A percentile compares a stretch with the other conserved stretches of the same genome.
These are phyloP conservation scores for Lutjanus erythropterus DNA, from an alignment of 2,113 vertebrate genomes.

Conservation along the genomic window DNA sequence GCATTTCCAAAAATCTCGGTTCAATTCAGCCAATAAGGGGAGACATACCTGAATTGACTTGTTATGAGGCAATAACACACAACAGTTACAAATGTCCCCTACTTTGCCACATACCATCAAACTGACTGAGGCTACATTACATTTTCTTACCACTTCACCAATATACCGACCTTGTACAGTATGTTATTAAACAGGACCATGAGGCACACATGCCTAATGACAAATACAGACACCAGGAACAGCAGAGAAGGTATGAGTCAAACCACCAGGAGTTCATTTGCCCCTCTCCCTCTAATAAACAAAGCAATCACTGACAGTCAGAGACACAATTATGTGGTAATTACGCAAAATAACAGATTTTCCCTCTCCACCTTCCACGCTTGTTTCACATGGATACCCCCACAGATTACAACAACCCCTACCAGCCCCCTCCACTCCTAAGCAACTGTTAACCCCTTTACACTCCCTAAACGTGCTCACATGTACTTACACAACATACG, in stretches of 20 bases:
- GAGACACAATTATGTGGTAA: conserved; percentile 78
- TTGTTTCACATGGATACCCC: conserved; percentile 58
- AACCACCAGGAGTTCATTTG: conserved; percentile 61
- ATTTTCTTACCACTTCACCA: conserved; percentile 7
- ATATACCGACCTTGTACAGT: conserved; percentile 18
- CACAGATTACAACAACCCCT: conserved; percentile 57
- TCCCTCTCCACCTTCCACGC: conserved; percentile 63
- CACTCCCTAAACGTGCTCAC: conserved; percentile 27
- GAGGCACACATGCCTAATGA: conserved; percentile 20
- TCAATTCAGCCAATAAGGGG: not conserved
- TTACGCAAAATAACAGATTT: conserved; percentile 82
- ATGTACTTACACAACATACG: conserved; percentile 34
- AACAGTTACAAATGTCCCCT: conserved; percentile 3
- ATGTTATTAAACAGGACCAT: conserved; percentile 29
- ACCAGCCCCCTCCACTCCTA: conserved; percentile 21
- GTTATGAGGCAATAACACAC: conserved; percentile 4
- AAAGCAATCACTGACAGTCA: conserved; percentile 77
- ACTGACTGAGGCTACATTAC: not conserved
- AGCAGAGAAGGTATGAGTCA: conserved; percentile 26
- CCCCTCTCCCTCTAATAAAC: conserved; percentile 70
- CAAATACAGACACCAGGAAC: conserved; percentile 33
- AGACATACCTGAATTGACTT: not conserved
- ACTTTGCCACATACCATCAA: conserved; percentile 32
- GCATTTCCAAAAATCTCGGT: not conserved
- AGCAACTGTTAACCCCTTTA: conserved; percentile 21